Base-by-base conservation (phyloP, 2,888 invertebrate genomes). In the Leucoptera coffeella region DNA sequence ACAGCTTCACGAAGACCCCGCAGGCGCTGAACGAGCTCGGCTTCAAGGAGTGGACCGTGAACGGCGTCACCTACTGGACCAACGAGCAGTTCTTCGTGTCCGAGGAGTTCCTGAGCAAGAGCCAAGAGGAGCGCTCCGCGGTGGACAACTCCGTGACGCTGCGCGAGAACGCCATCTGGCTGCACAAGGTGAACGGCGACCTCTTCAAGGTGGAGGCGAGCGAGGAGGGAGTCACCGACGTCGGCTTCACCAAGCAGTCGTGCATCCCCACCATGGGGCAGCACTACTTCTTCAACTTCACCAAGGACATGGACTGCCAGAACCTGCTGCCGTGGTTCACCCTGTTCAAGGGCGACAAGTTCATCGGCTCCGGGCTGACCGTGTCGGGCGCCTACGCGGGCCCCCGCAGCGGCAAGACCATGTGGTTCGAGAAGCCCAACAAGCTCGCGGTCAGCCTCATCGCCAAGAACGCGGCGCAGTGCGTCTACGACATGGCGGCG, bases 231-330 rank as follows among this genome's bases (percentile, higher is more conserved):
- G 33, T 39, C 5, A 12, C 21, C 1, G 30, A 40, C 2, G 38
- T 28, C 24, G 27, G 3, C 15, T 62, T 45, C 35, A 60, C 52
- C 2, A 26, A 40, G 32, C 60, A 62, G 33, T 51, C 47, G 17
- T 62, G 61, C 36, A 40, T 22, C 10, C n/a, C 14, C 12, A 3
- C 19, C 19, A 11, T 25, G 38, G 41, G 41, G n/a, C 38, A 34
- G 4, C 41, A 41, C 23, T 39, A 38, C 29, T 41, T 37, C 29
- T 39, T 39, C 32, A 38, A 39, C 24, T 34, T 41, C 34, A 31
- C 33, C 3, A 7, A 30, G 4, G 31, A 31, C 14, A 22, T 33
- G 28, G 31, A 32, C 23, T 41, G 41, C 31, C 5, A 7, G 10
- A 11, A n/a, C 6, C n/a, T 24, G 10, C 12, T 15, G 11, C 27